phyloP scores from a whole-genome alignment of 2,113 vertebrate species.

The Verasper variegatus region DNA sequence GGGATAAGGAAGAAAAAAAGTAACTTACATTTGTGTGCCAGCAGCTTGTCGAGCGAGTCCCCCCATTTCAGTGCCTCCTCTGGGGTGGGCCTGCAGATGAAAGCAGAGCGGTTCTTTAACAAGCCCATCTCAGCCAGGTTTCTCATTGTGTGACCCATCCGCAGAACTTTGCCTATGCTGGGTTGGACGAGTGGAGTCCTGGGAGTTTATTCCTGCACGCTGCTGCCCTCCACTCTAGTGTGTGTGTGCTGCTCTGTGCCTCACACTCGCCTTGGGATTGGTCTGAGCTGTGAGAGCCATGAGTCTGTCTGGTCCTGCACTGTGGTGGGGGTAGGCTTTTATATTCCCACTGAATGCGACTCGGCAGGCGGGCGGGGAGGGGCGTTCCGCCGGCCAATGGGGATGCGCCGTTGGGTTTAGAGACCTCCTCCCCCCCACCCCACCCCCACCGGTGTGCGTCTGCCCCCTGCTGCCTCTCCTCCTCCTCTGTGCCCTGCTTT shows the following conservation, averaged over 20 bases:
- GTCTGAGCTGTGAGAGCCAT: conserved; percentile 23
- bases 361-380: conserved; percentile 66
- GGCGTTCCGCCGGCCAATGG: conserved; percentile 68
- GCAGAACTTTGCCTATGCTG: conserved; percentile 57
- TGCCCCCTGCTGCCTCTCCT: conserved; percentile 64
- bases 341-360: conserved; percentile 60
- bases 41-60: conserved; percentile 95
- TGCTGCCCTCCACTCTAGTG: conserved; percentile 24
- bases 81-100: conserved; percentile 87
- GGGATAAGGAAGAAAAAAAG: conserved; percentile 4
- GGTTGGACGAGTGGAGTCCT: conserved; percentile 40
- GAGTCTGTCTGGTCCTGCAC: conserved; percentile 54
- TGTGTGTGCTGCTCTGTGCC: conserved; percentile 17
- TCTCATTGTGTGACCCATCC: conserved; percentile 88
- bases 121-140: conserved; percentile 87
- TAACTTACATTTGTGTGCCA: conserved; percentile 95
- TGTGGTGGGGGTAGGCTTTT: conserved; percentile 65
- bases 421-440: conserved; percentile 41
- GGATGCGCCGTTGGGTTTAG: conserved; percentile 12
- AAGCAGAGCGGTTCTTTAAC: conserved; percentile 83
- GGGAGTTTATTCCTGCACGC: conserved; percentile 32
- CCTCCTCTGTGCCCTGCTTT: conserved; percentile 18
- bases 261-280: conserved; percentile 19
- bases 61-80: conserved; percentile 98
- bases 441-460: conserved; percentile 36